phyloP scores from a whole-genome alignment of 2,113 vertebrate species.

The Urocynchramus pylzowi region DNA sequence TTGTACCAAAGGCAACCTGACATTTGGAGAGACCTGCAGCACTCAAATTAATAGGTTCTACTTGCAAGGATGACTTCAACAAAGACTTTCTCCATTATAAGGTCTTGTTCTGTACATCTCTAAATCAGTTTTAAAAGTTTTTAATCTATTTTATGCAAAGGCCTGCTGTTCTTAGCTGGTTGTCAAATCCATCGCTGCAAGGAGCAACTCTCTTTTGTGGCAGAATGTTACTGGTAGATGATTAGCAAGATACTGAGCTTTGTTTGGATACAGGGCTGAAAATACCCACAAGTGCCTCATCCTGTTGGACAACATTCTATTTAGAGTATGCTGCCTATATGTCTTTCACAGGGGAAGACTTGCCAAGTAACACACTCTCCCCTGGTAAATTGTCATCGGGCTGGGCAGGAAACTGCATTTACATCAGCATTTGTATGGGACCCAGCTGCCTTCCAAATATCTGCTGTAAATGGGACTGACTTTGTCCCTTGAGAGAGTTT shows the following conservation, averaged over 20 bases:
- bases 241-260: not conserved
- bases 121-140: not conserved
- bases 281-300: not conserved
- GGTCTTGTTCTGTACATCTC: not conserved
- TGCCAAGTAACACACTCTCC: not conserved
- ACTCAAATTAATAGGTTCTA: not conserved
- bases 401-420: not conserved
- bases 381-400: not conserved
- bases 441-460: not conserved
- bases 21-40: slow-evolving; percentile 4
- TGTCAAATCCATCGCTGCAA: not conserved
- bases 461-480: not conserved
- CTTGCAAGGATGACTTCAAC: not conserved
- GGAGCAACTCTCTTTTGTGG: not conserved
- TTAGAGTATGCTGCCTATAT: not conserved
- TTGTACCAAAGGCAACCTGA: not conserved
- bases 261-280: not conserved
- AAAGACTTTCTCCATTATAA: not conserved
- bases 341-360: not conserved
- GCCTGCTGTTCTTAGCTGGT: not conserved
- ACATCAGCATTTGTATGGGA: not conserved
- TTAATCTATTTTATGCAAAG: not conserved
- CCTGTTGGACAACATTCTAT: not conserved
- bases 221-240: not conserved
- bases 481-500: not conserved